Percentiles rank a stretch among this genome's conserved stretches.
These are phyloP conservation scores for Cylloceria caligata DNA, from an alignment of 2,888 invertebrate genomes.

Conservation along the genomic window DNA sequence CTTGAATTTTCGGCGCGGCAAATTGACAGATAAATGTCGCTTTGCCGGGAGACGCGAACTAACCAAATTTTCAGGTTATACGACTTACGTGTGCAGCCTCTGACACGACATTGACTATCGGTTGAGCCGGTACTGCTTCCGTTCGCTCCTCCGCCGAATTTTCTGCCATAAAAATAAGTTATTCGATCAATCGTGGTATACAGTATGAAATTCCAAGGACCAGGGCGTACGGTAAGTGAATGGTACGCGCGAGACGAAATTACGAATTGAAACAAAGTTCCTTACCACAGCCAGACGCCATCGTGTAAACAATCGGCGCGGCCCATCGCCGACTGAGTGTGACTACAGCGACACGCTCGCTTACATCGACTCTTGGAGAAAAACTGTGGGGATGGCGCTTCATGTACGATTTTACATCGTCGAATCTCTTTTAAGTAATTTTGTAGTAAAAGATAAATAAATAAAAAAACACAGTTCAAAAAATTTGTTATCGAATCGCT, in stretches of 20 bases:
- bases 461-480: no score
- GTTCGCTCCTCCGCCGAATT: conserved; percentile 80
- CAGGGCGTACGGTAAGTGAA: neutral
- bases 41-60: neutral
- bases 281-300: conserved; percentile 82
- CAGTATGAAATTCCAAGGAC: neutral
- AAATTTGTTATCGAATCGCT: no score
- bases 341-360: conserved; percentile 25
- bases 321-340: conserved; percentile 65
- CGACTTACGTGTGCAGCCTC: conserved; percentile 81
- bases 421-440: neutral
- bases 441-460: neutral
- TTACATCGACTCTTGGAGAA: neutral
- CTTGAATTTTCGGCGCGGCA: neutral
- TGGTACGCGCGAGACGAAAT: conserved; percentile 34
- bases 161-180: conserved; percentile 71
- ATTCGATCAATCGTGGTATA: conserved; percentile 31
- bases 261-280: conserved; percentile 70
- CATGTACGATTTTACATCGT: conserved; percentile 3
- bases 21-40: neutral
- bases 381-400: conserved; percentile 22
- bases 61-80: conserved; percentile 73
- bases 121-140: conserved; percentile 76
- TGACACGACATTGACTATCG: conserved; percentile 80
- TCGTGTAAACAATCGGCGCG: conserved; percentile 78